phyloP scores from a whole-genome alignment of 2,797 vertebrate species.

The Cryptoprocta ferox region DNA sequence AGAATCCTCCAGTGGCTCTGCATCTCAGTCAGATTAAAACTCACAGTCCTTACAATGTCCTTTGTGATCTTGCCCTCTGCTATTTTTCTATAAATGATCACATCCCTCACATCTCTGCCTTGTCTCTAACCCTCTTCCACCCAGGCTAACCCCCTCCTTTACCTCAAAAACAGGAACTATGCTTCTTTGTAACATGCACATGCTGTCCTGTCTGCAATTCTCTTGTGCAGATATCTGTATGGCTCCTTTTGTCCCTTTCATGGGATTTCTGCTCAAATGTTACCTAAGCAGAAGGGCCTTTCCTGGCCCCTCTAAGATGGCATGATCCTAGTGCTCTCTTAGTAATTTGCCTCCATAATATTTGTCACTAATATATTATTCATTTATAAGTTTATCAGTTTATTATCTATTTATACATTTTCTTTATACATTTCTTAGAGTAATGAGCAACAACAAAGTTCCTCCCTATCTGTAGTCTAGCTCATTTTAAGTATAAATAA shows the following conservation, averaged over 20 bases:
- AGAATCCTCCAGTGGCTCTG: neutral
- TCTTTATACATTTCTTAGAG: no score
- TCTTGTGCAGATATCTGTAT: neutral
- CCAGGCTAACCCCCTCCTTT: neutral
- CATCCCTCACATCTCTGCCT: rapidly evolving
- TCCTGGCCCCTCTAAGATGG: neutral
- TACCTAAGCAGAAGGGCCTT: neutral
- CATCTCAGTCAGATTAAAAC: neutral
- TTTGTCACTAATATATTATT: neutral
- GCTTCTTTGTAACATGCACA: neutral
- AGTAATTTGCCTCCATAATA: neutral
- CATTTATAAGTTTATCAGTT: neutral
- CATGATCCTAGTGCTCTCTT: neutral
- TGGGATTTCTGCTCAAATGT: neutral
- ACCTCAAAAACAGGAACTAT: neutral
- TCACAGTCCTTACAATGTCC: neutral
- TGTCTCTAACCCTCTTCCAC: neutral
- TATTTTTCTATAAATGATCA: neutral
- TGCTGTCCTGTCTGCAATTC: neutral
- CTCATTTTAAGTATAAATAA: neutral
- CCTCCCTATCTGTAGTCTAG: no score
- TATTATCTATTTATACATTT: neutral
- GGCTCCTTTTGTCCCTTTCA: neutral
- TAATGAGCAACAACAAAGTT: no score
- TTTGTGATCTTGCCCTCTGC: neutral